Evolutionary conservation across 2,797 vertebrate genomes (phyloP).

Genomic region (Xenops minutus): DNA sequence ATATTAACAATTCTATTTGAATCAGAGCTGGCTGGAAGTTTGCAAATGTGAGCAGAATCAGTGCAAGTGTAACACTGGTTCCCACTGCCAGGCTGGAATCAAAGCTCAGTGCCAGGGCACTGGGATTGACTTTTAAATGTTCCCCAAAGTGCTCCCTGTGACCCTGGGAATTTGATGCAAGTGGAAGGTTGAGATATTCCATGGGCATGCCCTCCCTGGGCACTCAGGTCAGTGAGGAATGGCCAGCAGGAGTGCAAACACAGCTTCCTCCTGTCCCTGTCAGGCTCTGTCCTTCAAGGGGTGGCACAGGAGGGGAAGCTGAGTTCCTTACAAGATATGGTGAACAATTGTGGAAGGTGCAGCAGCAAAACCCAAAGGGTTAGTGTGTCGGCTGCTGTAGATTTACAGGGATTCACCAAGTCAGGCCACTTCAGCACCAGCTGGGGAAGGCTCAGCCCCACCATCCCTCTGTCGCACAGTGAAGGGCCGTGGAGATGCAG

Average conservation of each 20-base stretch:
- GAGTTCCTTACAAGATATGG: background rate
- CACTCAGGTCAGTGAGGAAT: fast-evolving
- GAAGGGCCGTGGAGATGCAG: background rate
- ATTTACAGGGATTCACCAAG: background rate
- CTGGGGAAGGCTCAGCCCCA: background rate
- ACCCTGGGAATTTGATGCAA: background rate
- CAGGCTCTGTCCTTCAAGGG: background rate
- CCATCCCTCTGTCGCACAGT: background rate
- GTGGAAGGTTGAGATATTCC: background rate
- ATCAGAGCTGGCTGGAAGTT: background rate
- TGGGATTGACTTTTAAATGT: background rate
- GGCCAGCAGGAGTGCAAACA: background rate
- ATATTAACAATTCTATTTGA: background rate
- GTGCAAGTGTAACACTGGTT: background rate
- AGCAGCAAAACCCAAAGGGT: background rate
- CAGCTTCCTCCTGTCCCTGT: background rate
- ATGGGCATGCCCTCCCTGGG: fast-evolving
- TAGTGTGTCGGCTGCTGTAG: background rate
- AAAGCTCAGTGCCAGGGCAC: background rate
- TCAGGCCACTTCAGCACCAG: background rate
- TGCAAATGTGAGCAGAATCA: background rate
- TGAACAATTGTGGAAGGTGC: background rate
- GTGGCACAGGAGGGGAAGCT: background rate
- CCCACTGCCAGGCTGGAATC: background rate
- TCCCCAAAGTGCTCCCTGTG: background rate